Evolutionary conservation across 1,140 invertebrate species (phyloP).

Genomic region (Ridgeia piscesae): DNA sequence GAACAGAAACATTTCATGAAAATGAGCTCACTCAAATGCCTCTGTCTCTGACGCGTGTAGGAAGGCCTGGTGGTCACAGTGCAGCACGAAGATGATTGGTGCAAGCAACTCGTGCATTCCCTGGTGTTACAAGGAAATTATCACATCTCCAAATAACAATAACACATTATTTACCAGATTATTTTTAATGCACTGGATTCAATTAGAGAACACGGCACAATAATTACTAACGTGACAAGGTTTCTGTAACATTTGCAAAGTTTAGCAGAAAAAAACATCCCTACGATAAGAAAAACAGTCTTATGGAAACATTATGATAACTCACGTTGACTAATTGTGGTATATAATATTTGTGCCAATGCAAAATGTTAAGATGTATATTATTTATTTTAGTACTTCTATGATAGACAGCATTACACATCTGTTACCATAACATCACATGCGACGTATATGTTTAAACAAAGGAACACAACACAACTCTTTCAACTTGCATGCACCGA

Average conservation of each 20-base stretch:
- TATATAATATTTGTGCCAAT: neutral
- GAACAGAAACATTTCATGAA: conserved; percentile 25
- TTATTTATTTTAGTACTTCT: neutral
- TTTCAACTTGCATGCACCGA: no score
- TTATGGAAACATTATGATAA: neutral
- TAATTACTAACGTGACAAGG: no score
- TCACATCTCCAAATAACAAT: neutral
- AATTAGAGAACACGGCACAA: no score
- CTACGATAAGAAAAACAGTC: neutral
- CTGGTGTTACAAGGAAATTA: conserved; percentile 44
- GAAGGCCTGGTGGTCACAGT: conserved; percentile 72
- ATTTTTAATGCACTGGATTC: neutral
- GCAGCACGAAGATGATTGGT: conserved; percentile 73
- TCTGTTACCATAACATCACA: neutral
- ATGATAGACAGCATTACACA: neutral
- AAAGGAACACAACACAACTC: no score
- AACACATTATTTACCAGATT: neutral
- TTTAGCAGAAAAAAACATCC: neutral
- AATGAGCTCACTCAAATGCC: conserved; percentile 53
- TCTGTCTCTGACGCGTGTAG: conserved; percentile 59
- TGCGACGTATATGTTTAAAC: neutral
- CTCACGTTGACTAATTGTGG: neutral
- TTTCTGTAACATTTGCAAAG: neutral
- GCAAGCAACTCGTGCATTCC: conserved; percentile 85
- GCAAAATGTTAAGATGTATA: neutral